phyloP scores from a whole-genome alignment of 2,797 vertebrate species.

The Percopsis omiscomaycus region DNA sequence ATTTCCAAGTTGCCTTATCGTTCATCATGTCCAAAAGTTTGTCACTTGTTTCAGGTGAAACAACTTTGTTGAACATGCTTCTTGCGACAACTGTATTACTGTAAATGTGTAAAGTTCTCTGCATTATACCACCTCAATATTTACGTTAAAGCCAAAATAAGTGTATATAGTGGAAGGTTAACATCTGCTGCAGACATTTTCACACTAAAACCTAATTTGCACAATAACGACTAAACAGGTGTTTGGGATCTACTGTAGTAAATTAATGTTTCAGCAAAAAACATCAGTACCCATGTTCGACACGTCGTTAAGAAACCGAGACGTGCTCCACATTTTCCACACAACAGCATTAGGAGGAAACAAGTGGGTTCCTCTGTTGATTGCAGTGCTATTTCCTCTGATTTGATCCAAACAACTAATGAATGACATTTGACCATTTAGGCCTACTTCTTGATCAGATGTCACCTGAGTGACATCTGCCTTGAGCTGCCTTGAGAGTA shows the following conservation, averaged over 20 bases:
- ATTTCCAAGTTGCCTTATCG: slow-evolving; percentile 71
- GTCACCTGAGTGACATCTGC: slow-evolving; percentile 25
- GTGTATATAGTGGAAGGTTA: neutral
- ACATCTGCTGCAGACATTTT: slow-evolving; percentile 10
- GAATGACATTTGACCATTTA: slow-evolving; percentile 13
- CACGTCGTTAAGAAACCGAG: slow-evolving; percentile 38
- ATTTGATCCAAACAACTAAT: too few relatives aligned
- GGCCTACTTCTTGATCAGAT: slow-evolving; percentile 42
- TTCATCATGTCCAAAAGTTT: slow-evolving; percentile 50
- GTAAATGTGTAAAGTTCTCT: slow-evolving; percentile 3
- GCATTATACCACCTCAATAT: slow-evolving; percentile 25
- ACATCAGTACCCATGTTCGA: slow-evolving; percentile 37
- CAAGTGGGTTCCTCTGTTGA: slow-evolving; percentile 16
- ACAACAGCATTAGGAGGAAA: slow-evolving; percentile 28
- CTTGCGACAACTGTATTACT: slow-evolving; percentile 5
- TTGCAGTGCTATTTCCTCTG: too few relatives aligned
- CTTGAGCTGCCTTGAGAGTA: slow-evolving; percentile 38
- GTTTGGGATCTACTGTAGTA: slow-evolving; percentile 12
- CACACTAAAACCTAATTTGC: slow-evolving; percentile 11
- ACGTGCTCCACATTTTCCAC: slow-evolving; percentile 39
- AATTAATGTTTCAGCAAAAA: slow-evolving; percentile 42
- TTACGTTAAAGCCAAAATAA: slow-evolving; percentile 20
- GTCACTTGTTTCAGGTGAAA: slow-evolving; percentile 67
- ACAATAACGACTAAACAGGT: slow-evolving; percentile 9
- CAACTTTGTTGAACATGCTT: slow-evolving; percentile 53